Conservation (phyloP, 2,888 invertebrate species). For the Camptogramma bilineatum region DNA sequence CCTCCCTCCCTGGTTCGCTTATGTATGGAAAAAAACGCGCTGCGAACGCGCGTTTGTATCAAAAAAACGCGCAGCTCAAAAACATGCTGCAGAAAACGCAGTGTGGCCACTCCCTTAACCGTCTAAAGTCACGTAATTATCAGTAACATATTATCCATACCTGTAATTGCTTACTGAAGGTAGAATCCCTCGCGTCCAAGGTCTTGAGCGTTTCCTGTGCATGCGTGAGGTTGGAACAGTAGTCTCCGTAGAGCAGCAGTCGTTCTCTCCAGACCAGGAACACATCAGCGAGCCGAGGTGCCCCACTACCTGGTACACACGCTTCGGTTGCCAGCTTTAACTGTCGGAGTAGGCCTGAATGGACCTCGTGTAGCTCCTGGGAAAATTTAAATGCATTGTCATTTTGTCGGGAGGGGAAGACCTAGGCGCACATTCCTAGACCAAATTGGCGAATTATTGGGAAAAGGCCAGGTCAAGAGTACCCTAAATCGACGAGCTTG, state of each 20-base stretch:
- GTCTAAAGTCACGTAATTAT: too few relatives aligned
- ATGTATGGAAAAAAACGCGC: too few relatives aligned
- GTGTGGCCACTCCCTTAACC: too few relatives aligned
- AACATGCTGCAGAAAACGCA: too few relatives aligned
- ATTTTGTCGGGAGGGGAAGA: too few relatives aligned
- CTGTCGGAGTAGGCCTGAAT: slow-evolving; percentile 93
- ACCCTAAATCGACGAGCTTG: too few relatives aligned
- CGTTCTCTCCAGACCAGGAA: slow-evolving; percentile 96
- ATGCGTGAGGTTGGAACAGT: slow-evolving; percentile 96
- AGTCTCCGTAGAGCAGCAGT: slow-evolving; percentile 97
- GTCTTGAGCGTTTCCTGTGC: slow-evolving; percentile 95
- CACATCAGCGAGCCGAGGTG: slow-evolving; percentile 89
- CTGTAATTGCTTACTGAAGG: slow-evolving; percentile 88
- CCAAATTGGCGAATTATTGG: too few relatives aligned
- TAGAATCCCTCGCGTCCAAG: slow-evolving; percentile 88
- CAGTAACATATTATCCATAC: slow-evolving; percentile 68
- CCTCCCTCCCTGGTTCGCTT: too few relatives aligned
- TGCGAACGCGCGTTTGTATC: too few relatives aligned
- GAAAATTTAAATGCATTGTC: slow-evolving; percentile 4
- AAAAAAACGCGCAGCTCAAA: too few relatives aligned
- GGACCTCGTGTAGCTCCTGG: slow-evolving; percentile 94
- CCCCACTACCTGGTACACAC: slow-evolving; percentile 80
- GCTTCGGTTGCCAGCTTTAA: slow-evolving; percentile 89
- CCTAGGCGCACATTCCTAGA: too few relatives aligned
- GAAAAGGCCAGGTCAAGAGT: too few relatives aligned